Evolutionary conservation across 2,797 vertebrate genomes (phyloP).

Genomic region (Pangasius macronema): DNA sequence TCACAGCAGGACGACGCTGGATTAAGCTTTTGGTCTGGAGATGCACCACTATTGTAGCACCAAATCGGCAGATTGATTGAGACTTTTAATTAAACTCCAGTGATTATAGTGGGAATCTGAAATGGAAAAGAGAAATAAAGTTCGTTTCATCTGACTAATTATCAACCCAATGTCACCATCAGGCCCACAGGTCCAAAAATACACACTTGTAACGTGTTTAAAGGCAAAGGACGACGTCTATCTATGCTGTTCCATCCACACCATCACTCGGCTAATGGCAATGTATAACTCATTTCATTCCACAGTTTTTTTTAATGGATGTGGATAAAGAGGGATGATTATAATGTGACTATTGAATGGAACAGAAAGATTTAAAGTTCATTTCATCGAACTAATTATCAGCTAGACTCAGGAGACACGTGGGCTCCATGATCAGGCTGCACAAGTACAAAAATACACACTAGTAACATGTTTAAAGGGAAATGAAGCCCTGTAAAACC

Average conservation of each 20-base stretch:
- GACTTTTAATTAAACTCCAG: conserved; percentile 80
- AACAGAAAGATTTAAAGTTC: conserved; percentile 25
- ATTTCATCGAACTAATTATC: conserved; percentile 11
- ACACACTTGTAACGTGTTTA: conserved; percentile 61
- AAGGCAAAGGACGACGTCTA: conserved; percentile 9
- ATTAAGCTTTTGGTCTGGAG: conserved; percentile 77
- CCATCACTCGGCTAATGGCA: neutral
- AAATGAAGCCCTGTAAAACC: neutral
- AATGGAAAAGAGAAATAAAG: conserved; percentile 77
- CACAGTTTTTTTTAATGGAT: neutral
- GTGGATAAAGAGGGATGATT: conserved; percentile 2
- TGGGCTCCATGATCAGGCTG: neutral
- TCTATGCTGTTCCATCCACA: neutral
- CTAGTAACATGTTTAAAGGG: neutral
- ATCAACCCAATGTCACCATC: conserved; percentile 55
- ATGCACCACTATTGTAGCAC: conserved; percentile 71
- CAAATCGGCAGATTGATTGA: conserved; percentile 76
- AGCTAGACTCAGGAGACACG: neutral
- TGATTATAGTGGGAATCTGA: conserved; percentile 76
- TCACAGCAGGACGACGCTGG: conserved; percentile 59
- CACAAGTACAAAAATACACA: neutral
- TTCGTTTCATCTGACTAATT: conserved; percentile 77
- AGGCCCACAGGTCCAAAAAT: conserved; percentile 65
- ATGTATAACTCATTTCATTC: conserved; percentile 11
- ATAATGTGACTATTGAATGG: conserved; percentile 11